Evolutionary conservation across 2,888 invertebrate species (phyloP).

Genomic region (Lingula anatina): DNA sequence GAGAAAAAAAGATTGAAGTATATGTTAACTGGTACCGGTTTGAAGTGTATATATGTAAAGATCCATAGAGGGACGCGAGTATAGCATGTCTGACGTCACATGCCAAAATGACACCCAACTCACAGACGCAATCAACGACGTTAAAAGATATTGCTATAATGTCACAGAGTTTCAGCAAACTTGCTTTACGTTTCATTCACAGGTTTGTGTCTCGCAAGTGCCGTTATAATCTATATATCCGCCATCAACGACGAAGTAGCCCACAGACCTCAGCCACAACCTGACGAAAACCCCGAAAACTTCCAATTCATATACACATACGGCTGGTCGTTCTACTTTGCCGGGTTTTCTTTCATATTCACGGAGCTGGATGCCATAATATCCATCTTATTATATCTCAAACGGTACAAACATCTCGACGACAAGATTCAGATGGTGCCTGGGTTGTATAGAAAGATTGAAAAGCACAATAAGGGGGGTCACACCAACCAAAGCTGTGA

Average conservation of each 20-base stretch:
- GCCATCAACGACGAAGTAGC: constrained; percentile 47
- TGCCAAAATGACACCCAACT: no score
- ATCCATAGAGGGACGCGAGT: no score
- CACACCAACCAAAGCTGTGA: no score
- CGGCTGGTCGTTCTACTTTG: constrained; percentile 49
- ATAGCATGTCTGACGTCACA: no score
- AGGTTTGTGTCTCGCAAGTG: constrained; percentile 43
- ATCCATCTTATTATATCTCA: constrained; percentile 40
- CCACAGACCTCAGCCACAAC: constrained; percentile 28
- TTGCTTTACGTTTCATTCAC: constrained; percentile 10
- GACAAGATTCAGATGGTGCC: constrained; percentile 19
- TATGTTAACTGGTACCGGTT: no score
- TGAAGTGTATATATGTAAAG: no score
- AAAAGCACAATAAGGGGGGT: no score
- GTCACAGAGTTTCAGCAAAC: no score
- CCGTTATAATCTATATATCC: constrained; percentile 46
- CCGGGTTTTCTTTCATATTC: constrained; percentile 41
- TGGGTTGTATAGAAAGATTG: constrained; percentile 30
- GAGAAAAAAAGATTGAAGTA: no score
- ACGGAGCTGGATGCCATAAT: constrained; percentile 42
- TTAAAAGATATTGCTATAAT: no score
- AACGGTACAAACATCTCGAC: constrained; percentile 27
- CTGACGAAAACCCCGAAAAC: constrained; percentile 24
- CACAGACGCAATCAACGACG: no score
- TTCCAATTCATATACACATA: constrained; percentile 32